These are phyloP conservation scores for Drepanosiphum platanoidis DNA, from an alignment of 2,888 invertebrate species.

Conservation along the genomic window DNA sequence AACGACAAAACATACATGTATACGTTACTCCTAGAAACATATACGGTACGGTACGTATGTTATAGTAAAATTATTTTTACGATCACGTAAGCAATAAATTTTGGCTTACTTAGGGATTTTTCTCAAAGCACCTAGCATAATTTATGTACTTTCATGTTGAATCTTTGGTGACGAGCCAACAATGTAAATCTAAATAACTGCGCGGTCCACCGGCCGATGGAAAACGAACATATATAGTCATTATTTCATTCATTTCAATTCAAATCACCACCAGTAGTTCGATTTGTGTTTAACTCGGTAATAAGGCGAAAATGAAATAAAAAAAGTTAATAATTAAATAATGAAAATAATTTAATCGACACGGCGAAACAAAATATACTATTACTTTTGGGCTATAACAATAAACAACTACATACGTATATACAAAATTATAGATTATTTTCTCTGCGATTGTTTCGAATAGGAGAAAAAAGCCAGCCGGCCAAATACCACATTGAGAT, in stretches of 20 bases:
- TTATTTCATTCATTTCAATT: neutral
- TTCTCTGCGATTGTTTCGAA: too few relatives aligned
- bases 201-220: neutral
- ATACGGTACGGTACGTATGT: neutral
- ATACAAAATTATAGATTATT: too few relatives aligned
- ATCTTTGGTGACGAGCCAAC: conserved; percentile 28
- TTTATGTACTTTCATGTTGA: conserved; percentile 9
- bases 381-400: too few relatives aligned
- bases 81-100: conserved; percentile 48
- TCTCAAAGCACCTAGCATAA: conserved; percentile 26
- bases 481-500: too few relatives aligned
- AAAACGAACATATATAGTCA: neutral
- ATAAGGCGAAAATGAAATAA: too few relatives aligned
- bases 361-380: too few relatives aligned
- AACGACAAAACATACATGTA: neutral
- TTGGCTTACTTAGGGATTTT: conserved; percentile 31
- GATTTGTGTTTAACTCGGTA: too few relatives aligned
- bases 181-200: conserved; percentile 17
- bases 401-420: too few relatives aligned
- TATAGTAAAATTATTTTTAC: conserved; percentile 35
- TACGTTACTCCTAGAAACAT: neutral
- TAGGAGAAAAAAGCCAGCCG: too few relatives aligned
- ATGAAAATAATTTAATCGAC: too few relatives aligned
- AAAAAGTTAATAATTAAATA: too few relatives aligned
- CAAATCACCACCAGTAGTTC: too few relatives aligned